Percentiles rank a stretch among this genome's conserved stretches.
Evolutionary conservation across 2,797 vertebrate genomes (phyloP).

Genomic region (Enteromius thamalakanensis): DNA sequence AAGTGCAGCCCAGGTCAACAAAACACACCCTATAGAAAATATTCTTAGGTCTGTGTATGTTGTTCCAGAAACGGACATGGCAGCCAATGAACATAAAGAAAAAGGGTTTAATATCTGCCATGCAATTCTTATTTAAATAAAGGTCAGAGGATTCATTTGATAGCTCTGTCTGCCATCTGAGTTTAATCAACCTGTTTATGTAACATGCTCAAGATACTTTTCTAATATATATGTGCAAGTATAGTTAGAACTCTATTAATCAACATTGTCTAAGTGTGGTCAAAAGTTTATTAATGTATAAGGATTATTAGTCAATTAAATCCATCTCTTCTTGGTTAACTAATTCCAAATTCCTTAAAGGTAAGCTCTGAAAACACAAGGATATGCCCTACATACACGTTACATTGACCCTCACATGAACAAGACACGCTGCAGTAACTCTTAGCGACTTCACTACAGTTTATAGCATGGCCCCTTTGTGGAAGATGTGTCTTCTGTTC

Average conservation of each 20-base stretch:
- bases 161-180: conserved; percentile 18
- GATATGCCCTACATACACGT: background rate
- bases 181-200: conserved; percentile 18
- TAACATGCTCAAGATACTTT: conserved; percentile 6
- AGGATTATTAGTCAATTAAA: background rate
- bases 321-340: background rate
- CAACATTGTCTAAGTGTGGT: background rate
- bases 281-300: background rate
- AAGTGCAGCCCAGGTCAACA: background rate
- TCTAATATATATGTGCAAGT: background rate
- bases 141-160: conserved; percentile 29
- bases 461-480: conserved; percentile 22
- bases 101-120: conserved; percentile 16
- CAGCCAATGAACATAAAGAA: conserved; percentile 22
- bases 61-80: conserved; percentile 8
- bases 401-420: conserved; percentile 6
- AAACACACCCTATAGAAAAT: background rate
- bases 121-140: conserved; percentile 1
- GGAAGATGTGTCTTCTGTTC: conserved; percentile 42
- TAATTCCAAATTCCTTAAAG: background rate
- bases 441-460: conserved; percentile 6
- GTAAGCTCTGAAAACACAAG: conserved; percentile 1
- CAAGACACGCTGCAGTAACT: conserved; percentile 14
- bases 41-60: background rate
- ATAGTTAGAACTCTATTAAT: background rate